Percentiles rank a stretch among this genome's conserved stretches.
phyloP scores from a whole-genome alignment of 2,113 vertebrate species.

The Carlito syrichta region DNA sequence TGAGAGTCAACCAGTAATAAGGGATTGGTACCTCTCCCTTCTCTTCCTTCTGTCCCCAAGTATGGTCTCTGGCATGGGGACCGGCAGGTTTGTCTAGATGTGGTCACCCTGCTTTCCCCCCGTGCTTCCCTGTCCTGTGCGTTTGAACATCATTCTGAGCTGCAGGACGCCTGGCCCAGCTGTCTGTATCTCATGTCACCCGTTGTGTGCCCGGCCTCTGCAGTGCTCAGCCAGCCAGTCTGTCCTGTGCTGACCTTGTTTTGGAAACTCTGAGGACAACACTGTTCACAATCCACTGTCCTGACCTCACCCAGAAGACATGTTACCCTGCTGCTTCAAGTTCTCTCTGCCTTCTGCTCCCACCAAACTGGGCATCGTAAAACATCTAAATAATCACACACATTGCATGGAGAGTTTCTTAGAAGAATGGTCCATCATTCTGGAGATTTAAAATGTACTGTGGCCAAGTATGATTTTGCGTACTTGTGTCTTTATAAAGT shows the following conservation, averaged over 20 bases:
- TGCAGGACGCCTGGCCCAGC: not conserved
- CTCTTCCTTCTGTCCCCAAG: not conserved
- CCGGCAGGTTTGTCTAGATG: not conserved
- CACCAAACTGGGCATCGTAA: not conserved
- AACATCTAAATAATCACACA: not conserved
- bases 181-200: not conserved
- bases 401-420: not conserved
- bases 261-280: not conserved
- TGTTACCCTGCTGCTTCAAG: not conserved
- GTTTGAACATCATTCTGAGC: not conserved
- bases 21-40: not conserved
- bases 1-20: not conserved
- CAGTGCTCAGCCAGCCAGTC: not conserved
- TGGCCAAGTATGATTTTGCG: not conserved
- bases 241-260: not conserved
- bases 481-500: not conserved
- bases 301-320: not conserved
- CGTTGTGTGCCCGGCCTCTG: not conserved
- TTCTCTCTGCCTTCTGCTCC: not conserved
- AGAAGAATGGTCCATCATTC: not conserved
- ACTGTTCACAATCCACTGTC: not conserved
- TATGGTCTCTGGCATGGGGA: not conserved
- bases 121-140: not conserved
- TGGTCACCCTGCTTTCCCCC: not conserved
- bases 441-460: not conserved